phyloP scores from a whole-genome alignment of 2,797 vertebrate species.

The Acanthornis magna region DNA sequence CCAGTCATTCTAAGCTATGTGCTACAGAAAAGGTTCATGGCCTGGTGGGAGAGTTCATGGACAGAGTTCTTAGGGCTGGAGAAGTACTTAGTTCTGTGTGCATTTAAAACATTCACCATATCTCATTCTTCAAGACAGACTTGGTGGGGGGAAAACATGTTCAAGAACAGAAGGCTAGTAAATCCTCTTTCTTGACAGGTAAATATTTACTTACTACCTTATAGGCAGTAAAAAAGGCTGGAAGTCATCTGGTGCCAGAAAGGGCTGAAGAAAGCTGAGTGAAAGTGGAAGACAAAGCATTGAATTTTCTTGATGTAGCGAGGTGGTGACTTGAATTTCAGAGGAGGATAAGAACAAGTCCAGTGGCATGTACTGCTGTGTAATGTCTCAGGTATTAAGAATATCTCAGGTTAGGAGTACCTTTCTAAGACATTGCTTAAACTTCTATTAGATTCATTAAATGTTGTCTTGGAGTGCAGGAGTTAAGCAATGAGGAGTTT shows the following conservation, averaged over 20 bases:
- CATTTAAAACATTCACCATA: fast-evolving
- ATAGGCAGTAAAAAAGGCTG: background rate
- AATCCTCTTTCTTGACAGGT: background rate
- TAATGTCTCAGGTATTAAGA: background rate
- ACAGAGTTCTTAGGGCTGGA: background rate
- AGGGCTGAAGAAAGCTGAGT: background rate
- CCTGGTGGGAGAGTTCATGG: background rate
- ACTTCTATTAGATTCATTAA: background rate
- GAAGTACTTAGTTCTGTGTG: background rate
- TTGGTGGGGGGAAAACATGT: background rate
- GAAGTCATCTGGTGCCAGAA: background rate
- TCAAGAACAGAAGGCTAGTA: background rate
- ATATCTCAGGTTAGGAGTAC: background rate
- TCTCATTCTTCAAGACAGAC: background rate
- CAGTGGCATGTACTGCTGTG: background rate
- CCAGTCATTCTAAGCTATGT: background rate
- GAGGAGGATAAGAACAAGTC: background rate
- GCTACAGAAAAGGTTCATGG: background rate
- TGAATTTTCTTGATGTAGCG: background rate
- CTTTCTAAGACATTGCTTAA: background rate
- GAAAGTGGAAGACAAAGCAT: background rate
- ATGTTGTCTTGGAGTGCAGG: background rate
- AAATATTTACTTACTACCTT: background rate
- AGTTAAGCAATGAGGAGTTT: background rate
- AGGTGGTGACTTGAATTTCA: background rate